Base-by-base conservation (phyloP, 2,113 vertebrate species). In the Neopipo cinnamomea region DNA sequence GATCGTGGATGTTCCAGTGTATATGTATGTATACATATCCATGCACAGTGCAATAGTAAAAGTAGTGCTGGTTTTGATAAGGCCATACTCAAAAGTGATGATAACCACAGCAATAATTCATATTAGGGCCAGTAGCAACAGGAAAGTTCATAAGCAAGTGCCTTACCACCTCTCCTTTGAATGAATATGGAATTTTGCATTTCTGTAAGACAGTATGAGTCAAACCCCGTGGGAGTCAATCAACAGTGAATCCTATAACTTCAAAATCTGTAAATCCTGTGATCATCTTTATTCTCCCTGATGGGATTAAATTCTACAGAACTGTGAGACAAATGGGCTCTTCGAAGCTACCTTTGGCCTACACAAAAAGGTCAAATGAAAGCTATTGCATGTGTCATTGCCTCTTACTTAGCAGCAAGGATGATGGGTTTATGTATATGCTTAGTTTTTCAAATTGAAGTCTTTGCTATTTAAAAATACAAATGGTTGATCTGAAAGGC, bases 21-120 rank as follows among this genome's bases (percentile, higher is more conserved):
- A 47, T 78, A 33, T 25, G 8, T 80, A 19, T 78, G 11, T 67
- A 37, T 81, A 41, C 25, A n/a, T 70, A 76, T 14, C 14, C 23
- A 21, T 82, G n/a, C 35, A 76, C 23, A 39, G 11, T 35, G 41
- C 66, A 53, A 6, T 75, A 85, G 74, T 46, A 65, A 68, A 89
- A 39, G 12, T 61, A 35, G 20, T 61, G 58, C 33, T 75, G 75
- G 49, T 49, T 85, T 85, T 75, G 37, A 53, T 58, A 94, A 76
- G 80, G 15, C 49, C 22, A 12, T 65, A 28, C 41, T 88, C 16
- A 76, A 78, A 71, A 55, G 19, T 0, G 0, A 12, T 79, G 44
- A 65, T 82, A 79, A 79, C n/a, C 33, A 42, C n/a, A 89, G 89
- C 93, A 97, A 89, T 97, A 94, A 89, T 65, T 87, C 47, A 9